Evolutionary conservation across 1,140 invertebrate genomes (phyloP), one percentile per base, ranked within the genome.

Genomic region (Sycophaga agraensis): DNA sequence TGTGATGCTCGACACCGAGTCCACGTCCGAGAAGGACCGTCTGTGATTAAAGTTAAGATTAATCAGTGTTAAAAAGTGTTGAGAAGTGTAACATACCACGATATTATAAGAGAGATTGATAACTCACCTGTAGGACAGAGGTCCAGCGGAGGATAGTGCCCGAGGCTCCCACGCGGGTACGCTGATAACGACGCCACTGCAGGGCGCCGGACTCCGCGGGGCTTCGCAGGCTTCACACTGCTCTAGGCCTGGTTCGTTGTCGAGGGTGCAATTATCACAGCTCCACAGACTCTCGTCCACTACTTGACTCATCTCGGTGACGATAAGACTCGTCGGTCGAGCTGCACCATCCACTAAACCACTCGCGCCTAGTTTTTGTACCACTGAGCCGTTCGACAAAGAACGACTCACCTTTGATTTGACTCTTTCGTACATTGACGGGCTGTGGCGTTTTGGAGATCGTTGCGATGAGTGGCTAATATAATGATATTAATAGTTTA

Each of bases 181-280:
- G 12, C 79, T 81, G 31, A 84, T 83, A 14, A 83, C 80, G n/a
- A 83, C 80, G 14, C 81, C 80, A 49, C 80, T 81, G 24, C 81
- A 79, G 0, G 80, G 78, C 8, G 73, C 82, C 8, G 80, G 77
- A 63, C 80, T 82, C 50, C 82, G 78, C 12, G 86, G 86, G 0
- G 85, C 82, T 66, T 88, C 86, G 66, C 87, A 88, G 0, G 86
- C 84, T 56, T 87, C 86, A 71, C 87, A 89, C 21, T 83, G 77
- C 28, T 82, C 79, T 46, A 78, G 69, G 42, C 77, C 73, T 12
- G 76, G 70, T 26, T 73, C 62, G 71, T 87, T 87, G 43, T 84
- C 80, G 16, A 86, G 75, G 4, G 85, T 87, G 64, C 86, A 87
- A 60, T 83, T 78, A 53, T 82, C 80, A 66, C 86, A 87, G 48